Evolutionary conservation across 2,888 invertebrate genomes (phyloP), one percentile per base, ranked within the genome.

Genomic region (Gari tellinella): DNA sequence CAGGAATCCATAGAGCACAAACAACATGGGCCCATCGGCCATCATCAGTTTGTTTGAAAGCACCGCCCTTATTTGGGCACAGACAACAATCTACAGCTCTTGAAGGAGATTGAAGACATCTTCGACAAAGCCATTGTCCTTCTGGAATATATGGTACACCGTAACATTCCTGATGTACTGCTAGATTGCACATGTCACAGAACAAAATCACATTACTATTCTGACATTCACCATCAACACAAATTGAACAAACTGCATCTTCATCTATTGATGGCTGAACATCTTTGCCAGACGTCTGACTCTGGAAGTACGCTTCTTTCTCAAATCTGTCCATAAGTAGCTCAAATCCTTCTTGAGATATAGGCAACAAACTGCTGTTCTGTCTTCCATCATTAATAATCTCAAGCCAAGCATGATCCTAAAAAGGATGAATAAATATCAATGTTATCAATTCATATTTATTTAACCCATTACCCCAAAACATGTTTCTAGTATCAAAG

Each of bases 101-200:
- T 12, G 98, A 98, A 0, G 99, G 99, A 2, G 98, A 98, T 89
- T 99, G 97, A 14, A 99, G 93, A 91, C 99, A 99, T 72, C 98
- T 94, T 52, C 99, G 94, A 91, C 99, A 99, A 37, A 99, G 93
- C 99, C 99, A 99, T 91, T 99, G 98, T 0, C 99, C 98, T 90
- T 98, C 98, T 0, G 98, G 98, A 88, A 98, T 97, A 91, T 98
- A 98, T 7, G 98, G 98, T 5, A 98, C 98, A 58, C 99, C 99
- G 92, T 99, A 99, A 90, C 99, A 99, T 92, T 99, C 98, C 93
- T 93, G 99, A 92, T 99, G 99, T 15, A 99, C 99, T 26, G 99
- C 98, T 81, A 99, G 93, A 93, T 99, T 99, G 92, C 99, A 99
- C 98, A 99, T 98, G 93, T 99, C 99, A 93, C 99, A 99, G 93